A percentile compares a stretch with the other conserved stretches of the same genome.
These are phyloP conservation scores for Drosophila auraria DNA, from an alignment of 1,140 invertebrate genomes.

Conservation along the genomic window DNA sequence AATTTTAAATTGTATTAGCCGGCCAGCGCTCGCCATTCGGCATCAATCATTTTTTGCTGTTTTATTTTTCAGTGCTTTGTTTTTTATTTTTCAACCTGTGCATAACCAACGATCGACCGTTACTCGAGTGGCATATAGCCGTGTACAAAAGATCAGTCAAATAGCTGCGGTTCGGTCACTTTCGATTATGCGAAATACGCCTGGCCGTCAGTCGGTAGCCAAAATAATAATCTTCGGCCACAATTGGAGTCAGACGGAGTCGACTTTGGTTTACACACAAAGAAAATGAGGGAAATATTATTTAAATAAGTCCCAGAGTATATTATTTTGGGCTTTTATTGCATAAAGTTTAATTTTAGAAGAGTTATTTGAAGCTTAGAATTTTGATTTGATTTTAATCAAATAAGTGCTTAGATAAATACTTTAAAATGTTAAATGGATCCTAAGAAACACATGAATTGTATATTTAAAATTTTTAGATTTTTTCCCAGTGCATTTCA, in stretches of 20 bases:
- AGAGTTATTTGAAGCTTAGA: too few relatives aligned
- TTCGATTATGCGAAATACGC: slow-evolving; percentile 83
- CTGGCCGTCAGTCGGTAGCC: slow-evolving; percentile 71
- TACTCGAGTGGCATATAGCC: slow-evolving; percentile 41
- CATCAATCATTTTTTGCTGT: slow-evolving; percentile 77
- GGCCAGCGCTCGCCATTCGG: slow-evolving; percentile 56
- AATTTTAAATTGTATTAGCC: slow-evolving; percentile 81
- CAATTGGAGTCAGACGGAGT: slow-evolving; percentile 57
- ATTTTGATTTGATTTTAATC: too few relatives aligned
- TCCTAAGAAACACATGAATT: too few relatives aligned
- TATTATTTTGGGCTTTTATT: too few relatives aligned
- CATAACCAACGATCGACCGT: slow-evolving; percentile 57
- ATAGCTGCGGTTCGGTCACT: slow-evolving; percentile 82
- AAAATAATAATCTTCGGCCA: slow-evolving; percentile 78
- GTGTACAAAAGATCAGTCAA: slow-evolving; percentile 69
- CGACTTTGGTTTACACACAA: not conserved
- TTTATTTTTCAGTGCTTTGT: slow-evolving; percentile 23
- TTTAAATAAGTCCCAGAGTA: too few relatives aligned
- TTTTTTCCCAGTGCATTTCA: not conserved
- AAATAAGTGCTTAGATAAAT: too few relatives aligned
- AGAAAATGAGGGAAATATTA: not conserved
- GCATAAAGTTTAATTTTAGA: too few relatives aligned
- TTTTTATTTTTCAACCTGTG: slow-evolving; percentile 65
- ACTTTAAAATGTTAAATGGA: too few relatives aligned
- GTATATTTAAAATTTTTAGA: too few relatives aligned